Conservation (phyloP, 2,113 vertebrate species). For the Sigmodon hispidus region DNA sequence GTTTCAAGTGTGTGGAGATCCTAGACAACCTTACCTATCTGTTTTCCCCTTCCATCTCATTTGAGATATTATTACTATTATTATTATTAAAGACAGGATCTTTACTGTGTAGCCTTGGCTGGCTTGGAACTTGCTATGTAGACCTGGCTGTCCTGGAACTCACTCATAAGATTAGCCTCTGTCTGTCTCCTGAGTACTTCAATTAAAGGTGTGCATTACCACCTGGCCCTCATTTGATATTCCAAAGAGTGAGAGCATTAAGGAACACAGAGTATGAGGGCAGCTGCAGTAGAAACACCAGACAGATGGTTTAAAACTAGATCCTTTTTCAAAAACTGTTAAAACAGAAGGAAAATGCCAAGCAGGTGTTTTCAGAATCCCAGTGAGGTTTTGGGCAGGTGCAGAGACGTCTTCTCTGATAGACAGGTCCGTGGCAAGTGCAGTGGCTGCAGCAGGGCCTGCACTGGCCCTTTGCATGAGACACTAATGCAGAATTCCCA, state of each 20-base stretch:
- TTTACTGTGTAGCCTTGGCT: background rate
- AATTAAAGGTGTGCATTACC: background rate
- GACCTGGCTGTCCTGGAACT: background rate
- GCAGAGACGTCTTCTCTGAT: background rate
- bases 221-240: background rate
- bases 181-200: background rate
- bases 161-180: background rate
- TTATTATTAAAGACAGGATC: background rate
- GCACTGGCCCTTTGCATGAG: background rate
- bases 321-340: no score
- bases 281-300: background rate
- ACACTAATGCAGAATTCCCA: rapidly evolving
- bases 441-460: rapidly evolving
- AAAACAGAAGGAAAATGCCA: background rate
- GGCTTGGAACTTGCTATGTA: background rate
- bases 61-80: background rate
- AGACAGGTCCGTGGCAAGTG: no score
- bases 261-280: background rate
- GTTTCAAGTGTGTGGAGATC: background rate
- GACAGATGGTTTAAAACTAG: background rate
- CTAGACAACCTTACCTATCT: background rate
- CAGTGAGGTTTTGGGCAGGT: background rate
- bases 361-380: background rate
- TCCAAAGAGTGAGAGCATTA: background rate
- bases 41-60: background rate